Percentiles rank a stretch among this genome's conserved stretches.
Conservation (phyloP, 2,113 vertebrate species). For the Pluvianellus socialis region DNA sequence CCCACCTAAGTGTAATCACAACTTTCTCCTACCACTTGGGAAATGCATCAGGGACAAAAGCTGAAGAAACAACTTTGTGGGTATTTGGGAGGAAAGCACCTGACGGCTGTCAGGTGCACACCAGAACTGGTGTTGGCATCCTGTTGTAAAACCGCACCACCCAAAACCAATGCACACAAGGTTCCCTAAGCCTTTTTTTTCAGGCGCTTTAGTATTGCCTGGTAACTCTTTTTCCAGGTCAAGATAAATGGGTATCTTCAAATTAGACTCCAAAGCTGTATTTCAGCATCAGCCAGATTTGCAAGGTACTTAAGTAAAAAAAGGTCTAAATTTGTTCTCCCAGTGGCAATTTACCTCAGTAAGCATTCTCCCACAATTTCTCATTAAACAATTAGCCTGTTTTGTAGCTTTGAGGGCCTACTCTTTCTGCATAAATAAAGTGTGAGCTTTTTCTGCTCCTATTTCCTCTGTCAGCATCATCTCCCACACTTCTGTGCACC, state of each 20-base stretch:
- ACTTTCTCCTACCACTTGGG: conserved; percentile 20
- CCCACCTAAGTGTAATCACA: background rate
- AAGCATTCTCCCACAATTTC: background rate
- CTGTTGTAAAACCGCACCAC: background rate
- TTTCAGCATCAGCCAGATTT: conserved; percentile 14
- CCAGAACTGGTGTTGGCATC: background rate
- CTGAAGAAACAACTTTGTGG: background rate
- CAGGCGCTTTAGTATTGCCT: background rate
- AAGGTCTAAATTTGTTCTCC: background rate
- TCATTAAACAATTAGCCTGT: conserved; percentile 1
- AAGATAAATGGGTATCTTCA: background rate
- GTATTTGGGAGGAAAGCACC: conserved; percentile 1
- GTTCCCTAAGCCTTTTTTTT: background rate
- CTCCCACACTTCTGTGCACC: background rate
- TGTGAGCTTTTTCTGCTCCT: background rate
- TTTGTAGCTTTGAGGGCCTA: conserved; percentile 1
- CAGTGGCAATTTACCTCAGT: background rate
- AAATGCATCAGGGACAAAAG: conserved; percentile 9
- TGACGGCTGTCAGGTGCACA: background rate
- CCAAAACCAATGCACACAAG: background rate
- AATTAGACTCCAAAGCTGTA: background rate
- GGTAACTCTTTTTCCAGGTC: conserved; percentile 3
- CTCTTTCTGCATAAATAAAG: background rate
- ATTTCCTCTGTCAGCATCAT: background rate
- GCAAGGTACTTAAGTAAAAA: conserved; percentile 1